Percentiles rank a stretch among this genome's conserved stretches.
phyloP scores from a whole-genome alignment of 2,797 vertebrate genomes.

The Cuculus canorus region DNA sequence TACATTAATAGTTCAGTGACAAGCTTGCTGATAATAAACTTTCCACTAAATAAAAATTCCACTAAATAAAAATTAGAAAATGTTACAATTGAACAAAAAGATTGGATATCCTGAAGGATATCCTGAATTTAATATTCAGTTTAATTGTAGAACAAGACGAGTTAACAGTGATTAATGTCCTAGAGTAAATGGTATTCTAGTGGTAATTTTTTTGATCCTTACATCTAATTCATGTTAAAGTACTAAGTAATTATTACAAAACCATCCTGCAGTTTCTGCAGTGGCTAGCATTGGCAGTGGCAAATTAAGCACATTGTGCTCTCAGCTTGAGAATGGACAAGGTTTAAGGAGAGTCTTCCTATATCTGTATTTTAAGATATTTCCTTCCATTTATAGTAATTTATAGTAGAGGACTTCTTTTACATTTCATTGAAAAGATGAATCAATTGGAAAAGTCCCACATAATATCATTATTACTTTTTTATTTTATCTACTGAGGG shows the following conservation, averaged over 20 bases:
- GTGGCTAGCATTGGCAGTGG: neutral
- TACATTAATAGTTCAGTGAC: constrained; percentile 5
- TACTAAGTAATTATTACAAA: constrained; percentile 58
- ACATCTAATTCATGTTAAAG: constrained; percentile 43
- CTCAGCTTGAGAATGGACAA: neutral
- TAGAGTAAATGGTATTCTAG: constrained; percentile 52
- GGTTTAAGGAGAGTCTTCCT: neutral
- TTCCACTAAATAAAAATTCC: constrained; percentile 5
- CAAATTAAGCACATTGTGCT: neutral
- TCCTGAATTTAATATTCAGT: constrained; percentile 45
- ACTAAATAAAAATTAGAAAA: constrained; percentile 18
- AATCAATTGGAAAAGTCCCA: neutral
- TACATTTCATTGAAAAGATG: neutral
- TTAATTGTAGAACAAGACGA: constrained; percentile 62
- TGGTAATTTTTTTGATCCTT: constrained; percentile 71
- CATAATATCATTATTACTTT: neutral
- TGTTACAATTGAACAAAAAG: neutral
- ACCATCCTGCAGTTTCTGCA: neutral
- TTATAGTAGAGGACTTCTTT: neutral
- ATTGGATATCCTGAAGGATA: neutral
- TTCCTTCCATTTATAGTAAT: neutral
- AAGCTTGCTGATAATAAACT: neutral
- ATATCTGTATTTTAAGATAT: neutral
- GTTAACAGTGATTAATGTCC: constrained; percentile 63
- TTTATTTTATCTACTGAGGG: neutral